Evolutionary conservation across 2,797 vertebrate genomes (phyloP), one percentile per base, ranked within the genome.

Genomic region (Pterois miles): DNA sequence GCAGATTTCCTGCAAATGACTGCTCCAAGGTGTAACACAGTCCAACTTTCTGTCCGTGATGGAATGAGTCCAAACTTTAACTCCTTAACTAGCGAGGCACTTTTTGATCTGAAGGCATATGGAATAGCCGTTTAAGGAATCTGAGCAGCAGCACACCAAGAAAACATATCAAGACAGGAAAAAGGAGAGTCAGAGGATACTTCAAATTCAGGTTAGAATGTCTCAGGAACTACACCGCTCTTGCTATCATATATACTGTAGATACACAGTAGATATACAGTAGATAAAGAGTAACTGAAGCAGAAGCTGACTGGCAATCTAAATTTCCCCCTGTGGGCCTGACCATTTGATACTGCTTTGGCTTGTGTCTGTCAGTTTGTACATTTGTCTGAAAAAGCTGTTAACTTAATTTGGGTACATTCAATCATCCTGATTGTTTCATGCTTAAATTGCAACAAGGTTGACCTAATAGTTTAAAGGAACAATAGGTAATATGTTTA

Each of bases 111-210:
- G 33, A 36, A 54, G 33, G 29, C 85, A 75, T 63, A 76, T 84
- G 91, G 82, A 91, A 86, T 69, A 67, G 69, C 81, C 71, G 74
- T 88, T 64, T 9, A 54, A 62, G 82, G 43, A 79, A 74, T 65
- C 2, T 56, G 50, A 81, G 43, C 54, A 70, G 46, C 56, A 62
- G 68, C 25, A 65, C 54, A 56, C 43, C 2, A 23, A 25, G 63
- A 69, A 20, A 74, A 67, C 3, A 16, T 12, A 11, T 38, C 9
- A 53, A 34, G 6, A 38, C 53, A 62, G n/a, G 31, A 69, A 59
- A 5, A 43, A 66, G 38, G 56, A 25, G 53, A 70, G 23, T 65
- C 10, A 23, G 31, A 56, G 31, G 29, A 64, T 60, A 46, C 18
- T 0, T 46, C 6, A 50, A 31, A 71, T 40, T 71, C 34, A 65